A percentile compares a stretch with the other conserved stretches of the same genome.
Conservation (phyloP, 2,797 vertebrate genomes). For the Pseudomugil tenellus region DNA sequence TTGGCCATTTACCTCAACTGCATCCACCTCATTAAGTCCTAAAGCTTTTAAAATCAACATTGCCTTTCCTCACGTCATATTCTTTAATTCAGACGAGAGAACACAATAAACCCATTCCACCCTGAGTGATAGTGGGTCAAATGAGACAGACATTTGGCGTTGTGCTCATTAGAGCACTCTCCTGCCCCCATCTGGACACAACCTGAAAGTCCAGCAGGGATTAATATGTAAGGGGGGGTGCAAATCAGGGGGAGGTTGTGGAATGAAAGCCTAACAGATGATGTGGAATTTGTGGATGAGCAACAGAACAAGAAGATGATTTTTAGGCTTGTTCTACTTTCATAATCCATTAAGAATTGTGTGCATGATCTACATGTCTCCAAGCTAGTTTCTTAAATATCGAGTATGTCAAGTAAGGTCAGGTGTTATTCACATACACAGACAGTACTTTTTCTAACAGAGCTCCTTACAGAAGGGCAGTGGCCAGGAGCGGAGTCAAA, state of each 20-base stretch:
- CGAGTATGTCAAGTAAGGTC: slow-evolving; percentile 23
- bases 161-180: slow-evolving; percentile 62
- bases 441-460: slow-evolving; percentile 43
- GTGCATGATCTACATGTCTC: not conserved
- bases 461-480: slow-evolving; percentile 20
- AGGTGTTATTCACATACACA: slow-evolving; percentile 35
- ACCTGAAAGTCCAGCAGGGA: slow-evolving; percentile 44
- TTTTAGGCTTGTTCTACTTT: slow-evolving; percentile 6
- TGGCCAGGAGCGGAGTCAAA: slow-evolving; percentile 53
- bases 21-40: not conserved
- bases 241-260: slow-evolving; percentile 22
- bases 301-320: not conserved
- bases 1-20: not conserved
- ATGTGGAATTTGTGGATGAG: slow-evolving; percentile 3
- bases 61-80: slow-evolving; percentile 6
- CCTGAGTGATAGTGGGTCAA: slow-evolving; percentile 56
- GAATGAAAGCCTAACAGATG: not conserved
- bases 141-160: slow-evolving; percentile 60
- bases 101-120: slow-evolving; percentile 59
- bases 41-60: slow-evolving; percentile 7
- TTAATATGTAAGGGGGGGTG: not conserved
- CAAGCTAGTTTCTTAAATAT: slow-evolving; percentile 9
- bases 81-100: slow-evolving; percentile 29
- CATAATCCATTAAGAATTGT: not conserved
- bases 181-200: slow-evolving; percentile 78